Evolutionary conservation across 2,888 invertebrate genomes (phyloP).

Genomic region (Cryptus viduatorius): DNA sequence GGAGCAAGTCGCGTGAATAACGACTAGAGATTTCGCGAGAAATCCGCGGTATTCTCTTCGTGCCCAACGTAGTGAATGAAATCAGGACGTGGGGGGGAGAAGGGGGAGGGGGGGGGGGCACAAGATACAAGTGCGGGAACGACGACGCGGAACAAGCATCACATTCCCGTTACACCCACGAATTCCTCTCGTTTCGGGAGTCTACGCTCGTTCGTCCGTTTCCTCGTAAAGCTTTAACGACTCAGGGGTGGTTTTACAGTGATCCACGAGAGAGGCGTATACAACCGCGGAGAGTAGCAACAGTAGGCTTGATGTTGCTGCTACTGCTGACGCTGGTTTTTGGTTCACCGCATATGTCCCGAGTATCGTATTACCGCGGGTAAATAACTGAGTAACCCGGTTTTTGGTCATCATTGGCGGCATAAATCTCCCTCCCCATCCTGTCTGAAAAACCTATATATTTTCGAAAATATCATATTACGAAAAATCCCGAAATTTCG

Average conservation of each 20-base stretch:
- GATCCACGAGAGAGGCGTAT: slow-evolving; percentile 49
- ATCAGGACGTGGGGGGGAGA: neutral
- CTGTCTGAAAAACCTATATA: no score
- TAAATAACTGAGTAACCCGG: neutral
- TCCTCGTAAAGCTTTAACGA: slow-evolving; percentile 63
- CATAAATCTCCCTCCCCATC: neutral
- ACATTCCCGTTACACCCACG: slow-evolving; percentile 43
- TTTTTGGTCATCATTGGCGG: neutral
- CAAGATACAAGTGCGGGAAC: slow-evolving; percentile 23
- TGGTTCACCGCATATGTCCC: slow-evolving; percentile 27
- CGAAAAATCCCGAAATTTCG: no score
- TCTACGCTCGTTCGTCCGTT: slow-evolving; percentile 34
- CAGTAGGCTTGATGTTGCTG: neutral
- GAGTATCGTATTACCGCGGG: neutral
- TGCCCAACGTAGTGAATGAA: slow-evolving; percentile 14
- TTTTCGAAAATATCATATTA: no score
- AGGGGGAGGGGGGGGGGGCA: neutral
- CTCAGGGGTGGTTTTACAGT: slow-evolving; percentile 44
- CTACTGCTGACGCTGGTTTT: slow-evolving; percentile 12
- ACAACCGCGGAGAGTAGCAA: slow-evolving; percentile 11
- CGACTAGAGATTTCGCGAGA: slow-evolving; percentile 2
- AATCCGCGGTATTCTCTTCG: neutral
- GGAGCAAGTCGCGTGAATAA: slow-evolving; percentile 16
- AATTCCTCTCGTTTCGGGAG: slow-evolving; percentile 50
- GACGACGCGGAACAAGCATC: slow-evolving; percentile 11